Base-by-base conservation (phyloP, 30 jellyfish, hydroid and myxozoan species). In the Chrysaora quinquecirrha region DNA sequence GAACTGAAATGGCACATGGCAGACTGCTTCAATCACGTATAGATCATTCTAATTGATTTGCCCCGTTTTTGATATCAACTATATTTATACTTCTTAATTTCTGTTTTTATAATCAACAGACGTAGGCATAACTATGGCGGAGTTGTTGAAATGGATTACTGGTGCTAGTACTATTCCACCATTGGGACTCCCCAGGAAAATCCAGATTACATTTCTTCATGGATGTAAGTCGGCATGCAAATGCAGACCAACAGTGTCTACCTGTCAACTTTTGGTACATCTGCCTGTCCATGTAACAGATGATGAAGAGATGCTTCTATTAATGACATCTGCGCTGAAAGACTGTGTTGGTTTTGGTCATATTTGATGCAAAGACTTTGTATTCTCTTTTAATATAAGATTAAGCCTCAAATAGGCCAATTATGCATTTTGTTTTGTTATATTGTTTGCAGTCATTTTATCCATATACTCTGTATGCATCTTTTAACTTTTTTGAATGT, bases 341-440 rank as follows among this genome's bases (percentile, higher is more conserved):
- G 81, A 69, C 65, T 31, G 81, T 27, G 18, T 10, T 28, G 81
- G 81, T 2, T 69, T 69, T 69, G 81, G 81, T 38, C 54, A 38
- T 38, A 14, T 38, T 38, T 38, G 54, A 6, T 38, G 54, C 6
- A 14, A 38, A 38, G 14, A 14, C 54, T 38, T 6, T 6, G 14
- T 3, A 38, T 38, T 38, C 11, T 38, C 14, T 38, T n/a, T n/a
- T n/a, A n/a, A n/a, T n/a, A n/a, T n/a, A n/a, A n/a, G n/a, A n/a
- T n/a, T n/a, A n/a, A n/a, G n/a, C n/a, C n/a, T n/a, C n/a, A n/a
- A n/a, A n/a, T n/a, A n/a, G n/a, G n/a, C n/a, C n/a, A n/a, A n/a
- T n/a, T n/a, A n/a, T n/a, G n/a, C n/a, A n/a, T n/a, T n/a, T n/a
- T n/a, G n/a, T n/a, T n/a, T n/a, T n/a, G n/a, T n/a, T n/a, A n/a